phyloP scores from a whole-genome alignment of 2,113 vertebrate genomes.

The Malurus alboscapulatus region DNA sequence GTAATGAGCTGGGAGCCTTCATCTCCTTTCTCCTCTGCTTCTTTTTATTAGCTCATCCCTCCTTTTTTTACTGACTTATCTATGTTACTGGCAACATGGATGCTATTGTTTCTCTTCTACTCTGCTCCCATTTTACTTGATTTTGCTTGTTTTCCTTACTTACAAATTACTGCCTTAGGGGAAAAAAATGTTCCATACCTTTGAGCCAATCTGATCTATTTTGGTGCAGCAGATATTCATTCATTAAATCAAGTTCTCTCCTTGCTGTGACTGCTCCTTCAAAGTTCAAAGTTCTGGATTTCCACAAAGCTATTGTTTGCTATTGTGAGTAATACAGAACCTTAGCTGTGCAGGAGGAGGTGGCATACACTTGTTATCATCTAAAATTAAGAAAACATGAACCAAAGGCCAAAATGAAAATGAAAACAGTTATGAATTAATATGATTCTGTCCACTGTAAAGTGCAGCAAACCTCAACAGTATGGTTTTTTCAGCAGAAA shows the following conservation, averaged over 20 bases:
- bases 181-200: not conserved
- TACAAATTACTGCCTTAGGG: not conserved
- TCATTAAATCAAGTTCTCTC: not conserved
- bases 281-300: not conserved
- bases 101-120: not conserved
- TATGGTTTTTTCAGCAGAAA: not conserved
- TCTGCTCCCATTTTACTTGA: not conserved
- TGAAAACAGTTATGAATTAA: not conserved
- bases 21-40: not conserved
- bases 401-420: not conserved
- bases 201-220: not conserved
- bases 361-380: not conserved
- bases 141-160: conserved; percentile 5
- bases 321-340: not conserved
- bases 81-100: not conserved
- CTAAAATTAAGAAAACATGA: not conserved
- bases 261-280: not conserved
- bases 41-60: not conserved
- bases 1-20: not conserved
- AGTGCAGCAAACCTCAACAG: not conserved
- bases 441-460: not conserved
- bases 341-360: not conserved
- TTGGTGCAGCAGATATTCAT: not conserved
- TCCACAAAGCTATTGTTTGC: not conserved
- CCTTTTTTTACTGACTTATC: not conserved